Evolutionary conservation across 1,140 invertebrate species (phyloP), one percentile per base, ranked within the genome.

Genomic region (Cecropterus lyciades): DNA sequence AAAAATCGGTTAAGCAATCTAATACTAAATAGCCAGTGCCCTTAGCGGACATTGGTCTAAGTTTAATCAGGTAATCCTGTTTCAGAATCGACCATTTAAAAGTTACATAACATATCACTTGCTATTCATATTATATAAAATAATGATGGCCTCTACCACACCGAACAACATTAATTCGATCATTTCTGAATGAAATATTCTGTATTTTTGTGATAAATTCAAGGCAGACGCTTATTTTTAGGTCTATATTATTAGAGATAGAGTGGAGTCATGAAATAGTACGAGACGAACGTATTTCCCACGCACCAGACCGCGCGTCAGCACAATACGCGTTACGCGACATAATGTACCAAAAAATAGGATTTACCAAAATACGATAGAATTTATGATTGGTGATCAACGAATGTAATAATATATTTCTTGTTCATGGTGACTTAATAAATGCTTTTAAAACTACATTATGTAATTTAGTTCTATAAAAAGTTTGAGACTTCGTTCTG

Each of bases 281-380:
- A 37, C 33, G 33, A 37, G 33, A 11, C 33, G 33, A 11, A 1
- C 33, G 33, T 37, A 37, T 37, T 37, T 37, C 33, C 33, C 33
- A 37, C 33, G 33, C 33, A 37, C 10, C 33, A 37, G 33, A 37
- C 33, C 33, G 33, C 33, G 33, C 33, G 33, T 37, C 33, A 37
- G 33, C 33, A 37, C 33, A 37, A 37, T 37, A 37, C 9, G 33
- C 33, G 11, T 4, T n/a, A n/a, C n/a, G 1, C 33, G 33, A 11
- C 33, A 37, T 37, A 37, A 37, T 37, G 33, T 37, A 37, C 33
- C 33, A 37, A 37, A 37, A 37, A 37, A 37, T 37, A 37, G 33
- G 33, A 37, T 37, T 10, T 11, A 11, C 33, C 33, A 37, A 37
- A 37, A 37, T 37, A 37, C 33, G 33, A 37, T 37, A 37, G 10